A percentile compares a stretch with the other conserved stretches of the same genome.
phyloP scores from a whole-genome alignment of 2,113 vertebrate genomes.

The Prietella phreatophila region DNA sequence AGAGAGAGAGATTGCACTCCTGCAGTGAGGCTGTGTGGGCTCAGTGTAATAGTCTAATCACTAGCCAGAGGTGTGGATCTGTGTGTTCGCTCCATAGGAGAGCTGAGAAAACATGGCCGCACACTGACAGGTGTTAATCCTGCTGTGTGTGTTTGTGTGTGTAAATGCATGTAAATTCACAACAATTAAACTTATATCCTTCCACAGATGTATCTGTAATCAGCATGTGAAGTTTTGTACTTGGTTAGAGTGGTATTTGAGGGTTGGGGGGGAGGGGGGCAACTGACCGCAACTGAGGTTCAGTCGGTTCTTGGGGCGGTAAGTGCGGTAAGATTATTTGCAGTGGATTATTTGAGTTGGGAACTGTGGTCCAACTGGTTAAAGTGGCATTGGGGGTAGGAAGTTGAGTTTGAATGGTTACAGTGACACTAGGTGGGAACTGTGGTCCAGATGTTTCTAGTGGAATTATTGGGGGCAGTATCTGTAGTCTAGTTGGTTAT shows the following conservation, averaged over 20 bases:
- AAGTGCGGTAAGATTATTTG: background rate
- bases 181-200: background rate
- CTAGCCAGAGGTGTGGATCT: slow-evolving; percentile 66
- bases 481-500: background rate
- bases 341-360: background rate
- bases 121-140: slow-evolving; percentile 66
- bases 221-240: background rate
- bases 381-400: background rate
- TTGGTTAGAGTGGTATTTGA: background rate
- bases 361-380: background rate
- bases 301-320: background rate
- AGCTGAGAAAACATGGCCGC: slow-evolving; percentile 65
- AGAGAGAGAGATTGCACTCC: slow-evolving; percentile 48
- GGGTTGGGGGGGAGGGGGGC: no score
- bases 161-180: slow-evolving; percentile 4
- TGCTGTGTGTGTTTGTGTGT: slow-evolving; percentile 25
- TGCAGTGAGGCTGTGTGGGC: slow-evolving; percentile 43
- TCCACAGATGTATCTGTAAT: background rate
- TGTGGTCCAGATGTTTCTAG: background rate
- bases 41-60: slow-evolving; percentile 65
- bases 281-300: background rate
- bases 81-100: slow-evolving; percentile 67
- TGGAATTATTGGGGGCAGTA: background rate
- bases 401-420: background rate
- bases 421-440: background rate